Base-by-base conservation (phyloP, 2,888 invertebrate genomes). In the Lagria hirta region DNA sequence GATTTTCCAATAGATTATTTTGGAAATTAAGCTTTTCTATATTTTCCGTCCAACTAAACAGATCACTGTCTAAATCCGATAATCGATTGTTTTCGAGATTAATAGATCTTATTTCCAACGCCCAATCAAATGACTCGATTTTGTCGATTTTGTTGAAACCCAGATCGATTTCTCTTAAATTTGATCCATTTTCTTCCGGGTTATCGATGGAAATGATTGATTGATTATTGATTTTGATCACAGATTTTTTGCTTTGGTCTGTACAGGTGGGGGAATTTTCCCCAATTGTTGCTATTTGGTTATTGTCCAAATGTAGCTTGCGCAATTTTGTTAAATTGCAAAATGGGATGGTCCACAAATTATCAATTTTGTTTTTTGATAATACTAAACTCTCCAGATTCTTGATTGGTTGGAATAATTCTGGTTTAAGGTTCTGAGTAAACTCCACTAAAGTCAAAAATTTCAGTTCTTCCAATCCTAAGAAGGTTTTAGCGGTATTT, bases 381-480 rank as follows among this genome's bases (percentile, higher is more conserved):
- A 65, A 27, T 16, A 57, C 48, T 4, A 65, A 38, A 11, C 29
- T 37, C 35, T 52, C 48, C 16, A 65, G 42, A 21, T 41, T 48
- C 5, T 8, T 20, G 11, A 54, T 26, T 47, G 49, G 7, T 12
- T 20, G 43, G 27, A 43, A 59, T 48, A 24, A 53, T 49, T 7
- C 47, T 53, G 29, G 43, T 28, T 7, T 52, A 4, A 29, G 30
- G 0, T 35, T 43, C 10, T 67, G 27, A 14, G 49, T 50, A 36
- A 62, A 65, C 7, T 59, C 55, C 26, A 48, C 43, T 24, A 69
- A 47, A 22, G 48, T 49, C 14, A 67, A 35, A 7, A 54, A 43
- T 8, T 54, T 56, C 15, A 67, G 24, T 6, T 27, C 44, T 0
- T 36, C 41, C 26, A 66, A 40, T n/a, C 55, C 54, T 3, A 22